These are phyloP conservation scores for Arnoldichthys spilopterus DNA, from an alignment of 2,797 vertebrate genomes.

Conservation along the genomic window DNA sequence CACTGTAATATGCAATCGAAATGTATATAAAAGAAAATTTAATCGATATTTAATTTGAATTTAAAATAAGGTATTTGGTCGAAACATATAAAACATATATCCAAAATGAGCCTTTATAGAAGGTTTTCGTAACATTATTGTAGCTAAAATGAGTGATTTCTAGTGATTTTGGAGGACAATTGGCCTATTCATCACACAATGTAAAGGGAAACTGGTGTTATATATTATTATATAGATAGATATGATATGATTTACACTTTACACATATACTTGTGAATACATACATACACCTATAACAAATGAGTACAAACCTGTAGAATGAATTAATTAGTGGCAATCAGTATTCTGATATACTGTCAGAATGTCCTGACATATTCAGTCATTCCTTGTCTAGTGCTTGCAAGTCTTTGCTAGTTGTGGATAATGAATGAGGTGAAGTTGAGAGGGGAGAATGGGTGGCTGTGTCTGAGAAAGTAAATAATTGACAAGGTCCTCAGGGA, in stretches of 20 bases:
- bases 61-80: too few species aligned
- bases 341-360: not conserved
- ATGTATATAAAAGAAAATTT: too few species aligned
- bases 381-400: conserved; percentile 21
- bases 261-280: not conserved
- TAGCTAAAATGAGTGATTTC: too few species aligned
- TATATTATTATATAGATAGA: too few species aligned
- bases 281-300: not conserved
- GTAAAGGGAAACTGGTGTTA: too few species aligned
- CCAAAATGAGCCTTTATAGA: too few species aligned
- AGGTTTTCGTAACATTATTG: too few species aligned
- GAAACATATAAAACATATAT: not conserved
- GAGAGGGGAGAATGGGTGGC: conserved; percentile 1
- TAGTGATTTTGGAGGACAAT: too few species aligned
- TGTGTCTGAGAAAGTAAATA: conserved; percentile 45
- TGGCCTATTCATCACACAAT: too few species aligned
- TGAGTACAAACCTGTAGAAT: not conserved
- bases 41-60: too few species aligned
- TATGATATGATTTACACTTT: too few species aligned
- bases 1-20: too few species aligned
- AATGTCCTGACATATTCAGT: not conserved
- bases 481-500: conserved; percentile 43
- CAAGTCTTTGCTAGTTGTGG: conserved; percentile 34
- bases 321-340: not conserved
- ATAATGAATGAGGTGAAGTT: conserved; percentile 38